Evolutionary conservation across 2,888 invertebrate genomes (phyloP).

Genomic region (Cartodere bifasciata): DNA sequence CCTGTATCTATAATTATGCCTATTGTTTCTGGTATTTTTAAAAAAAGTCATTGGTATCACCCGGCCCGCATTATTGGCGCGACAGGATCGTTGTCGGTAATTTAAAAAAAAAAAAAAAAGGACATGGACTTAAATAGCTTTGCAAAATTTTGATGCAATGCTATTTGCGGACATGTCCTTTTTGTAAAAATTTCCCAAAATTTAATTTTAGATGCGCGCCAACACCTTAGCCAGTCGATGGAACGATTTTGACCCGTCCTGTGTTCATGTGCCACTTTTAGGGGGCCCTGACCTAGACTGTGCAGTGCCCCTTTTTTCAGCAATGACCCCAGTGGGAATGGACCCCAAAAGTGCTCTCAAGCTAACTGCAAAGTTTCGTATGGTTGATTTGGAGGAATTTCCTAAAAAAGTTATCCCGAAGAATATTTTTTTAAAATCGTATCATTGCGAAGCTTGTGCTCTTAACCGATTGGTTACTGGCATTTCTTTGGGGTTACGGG

Average conservation of each 20-base stretch:
- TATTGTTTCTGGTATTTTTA: slow-evolving; percentile 38
- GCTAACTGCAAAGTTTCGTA: slow-evolving; percentile 18
- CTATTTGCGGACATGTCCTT: no score
- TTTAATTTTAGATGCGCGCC: slow-evolving; percentile 40
- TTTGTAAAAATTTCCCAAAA: no score
- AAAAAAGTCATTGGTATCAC: slow-evolving; percentile 30
- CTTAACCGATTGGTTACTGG: slow-evolving; percentile 27
- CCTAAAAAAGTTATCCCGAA: slow-evolving; percentile 13
- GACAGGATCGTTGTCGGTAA: slow-evolving; percentile 25
- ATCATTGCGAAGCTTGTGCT: slow-evolving; percentile 23
- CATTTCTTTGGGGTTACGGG: slow-evolving; percentile 28
- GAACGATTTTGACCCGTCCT: slow-evolving; percentile 42
- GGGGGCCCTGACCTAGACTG: slow-evolving; percentile 55
- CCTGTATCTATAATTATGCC: slow-evolving; percentile 45
- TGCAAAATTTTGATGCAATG: no score
- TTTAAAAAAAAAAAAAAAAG: no score
- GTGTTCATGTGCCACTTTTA: slow-evolving; percentile 47
- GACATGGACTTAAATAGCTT: no score
- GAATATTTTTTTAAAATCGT: slow-evolving; percentile 8
- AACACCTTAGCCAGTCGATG: slow-evolving; percentile 49
- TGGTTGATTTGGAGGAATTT: slow-evolving; percentile 16
- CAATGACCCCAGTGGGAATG: slow-evolving; percentile 37
- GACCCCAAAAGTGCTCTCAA: slow-evolving; percentile 24
- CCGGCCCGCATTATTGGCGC: slow-evolving; percentile 31
- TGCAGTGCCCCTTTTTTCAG: slow-evolving; percentile 51